These are phyloP conservation scores for Sesia bembeciformis DNA, from an alignment of 2,888 invertebrate genomes.

Conservation along the genomic window DNA sequence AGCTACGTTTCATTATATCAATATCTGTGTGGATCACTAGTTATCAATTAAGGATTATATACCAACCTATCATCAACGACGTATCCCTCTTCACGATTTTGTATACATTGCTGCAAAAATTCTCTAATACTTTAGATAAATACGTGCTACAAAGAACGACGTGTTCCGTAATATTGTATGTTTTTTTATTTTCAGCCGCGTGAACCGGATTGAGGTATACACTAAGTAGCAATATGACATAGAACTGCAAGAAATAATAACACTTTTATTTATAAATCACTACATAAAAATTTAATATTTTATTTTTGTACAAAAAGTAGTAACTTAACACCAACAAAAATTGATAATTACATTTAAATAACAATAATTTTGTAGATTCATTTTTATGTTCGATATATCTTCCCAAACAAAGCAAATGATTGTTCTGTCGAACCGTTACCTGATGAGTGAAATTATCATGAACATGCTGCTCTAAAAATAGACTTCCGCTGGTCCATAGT, in stretches of 20 bases:
- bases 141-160: no score
- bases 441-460: conserved; percentile 41
- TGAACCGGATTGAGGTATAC: no score
- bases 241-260: neutral
- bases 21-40: no score
- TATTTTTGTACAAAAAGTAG: neutral
- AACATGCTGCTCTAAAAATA: conserved; percentile 45
- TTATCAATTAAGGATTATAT: no score
- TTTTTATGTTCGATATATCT: conserved; percentile 12
- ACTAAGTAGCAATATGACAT: neutral
- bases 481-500: conserved; percentile 41
- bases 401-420: conserved; percentile 30
- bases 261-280: neutral
- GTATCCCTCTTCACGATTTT: no score
- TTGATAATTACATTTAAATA: neutral
- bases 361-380: conserved; percentile 25
- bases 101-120: no score
- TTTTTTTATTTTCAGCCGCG: no score
- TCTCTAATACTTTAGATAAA: no score
- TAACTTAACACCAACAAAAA: neutral
- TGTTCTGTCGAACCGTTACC: conserved; percentile 35
- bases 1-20: no score
- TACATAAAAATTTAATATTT: neutral
- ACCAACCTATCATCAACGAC: no score
- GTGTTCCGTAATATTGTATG: no score